Conservation (phyloP, 2,113 vertebrate genomes). For the Mellivora capensis region DNA sequence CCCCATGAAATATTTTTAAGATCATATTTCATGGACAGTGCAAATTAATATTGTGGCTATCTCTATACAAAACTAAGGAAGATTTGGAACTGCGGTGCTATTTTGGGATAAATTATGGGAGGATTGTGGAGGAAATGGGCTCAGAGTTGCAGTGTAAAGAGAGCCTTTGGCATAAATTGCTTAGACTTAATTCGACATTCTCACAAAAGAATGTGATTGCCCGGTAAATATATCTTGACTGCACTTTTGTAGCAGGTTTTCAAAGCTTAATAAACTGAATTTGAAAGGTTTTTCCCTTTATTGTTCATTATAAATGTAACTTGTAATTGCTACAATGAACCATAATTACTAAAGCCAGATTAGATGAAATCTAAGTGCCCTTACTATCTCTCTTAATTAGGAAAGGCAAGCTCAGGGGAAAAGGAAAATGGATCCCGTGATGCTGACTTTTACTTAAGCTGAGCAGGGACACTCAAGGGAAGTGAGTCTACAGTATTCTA, state of each 20-base stretch:
- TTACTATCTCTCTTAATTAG: slow-evolving; percentile 68
- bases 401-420: slow-evolving; percentile 40
- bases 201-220: slow-evolving; percentile 15
- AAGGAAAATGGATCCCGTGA: not conserved
- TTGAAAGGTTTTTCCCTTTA: slow-evolving; percentile 41
- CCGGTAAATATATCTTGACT: slow-evolving; percentile 29
- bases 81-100: not conserved
- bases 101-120: not conserved
- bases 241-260: slow-evolving; percentile 13
- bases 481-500: not conserved
- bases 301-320: slow-evolving; percentile 59
- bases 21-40: not conserved
- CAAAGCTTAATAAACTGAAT: slow-evolving; percentile 42
- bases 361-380: slow-evolving; percentile 52
- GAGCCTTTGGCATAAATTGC: not conserved
- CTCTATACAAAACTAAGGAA: not conserved
- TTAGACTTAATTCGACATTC: slow-evolving; percentile 3
- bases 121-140: not conserved
- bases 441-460: slow-evolving; percentile 39
- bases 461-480: slow-evolving; percentile 12
- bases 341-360: slow-evolving; percentile 66
- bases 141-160: not conserved
- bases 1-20: not conserved
- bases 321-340: slow-evolving; percentile 58
- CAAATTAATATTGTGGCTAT: not conserved